phyloP scores from a whole-genome alignment of 2,113 vertebrate genomes.

The Ctenodactylus gundi region DNA sequence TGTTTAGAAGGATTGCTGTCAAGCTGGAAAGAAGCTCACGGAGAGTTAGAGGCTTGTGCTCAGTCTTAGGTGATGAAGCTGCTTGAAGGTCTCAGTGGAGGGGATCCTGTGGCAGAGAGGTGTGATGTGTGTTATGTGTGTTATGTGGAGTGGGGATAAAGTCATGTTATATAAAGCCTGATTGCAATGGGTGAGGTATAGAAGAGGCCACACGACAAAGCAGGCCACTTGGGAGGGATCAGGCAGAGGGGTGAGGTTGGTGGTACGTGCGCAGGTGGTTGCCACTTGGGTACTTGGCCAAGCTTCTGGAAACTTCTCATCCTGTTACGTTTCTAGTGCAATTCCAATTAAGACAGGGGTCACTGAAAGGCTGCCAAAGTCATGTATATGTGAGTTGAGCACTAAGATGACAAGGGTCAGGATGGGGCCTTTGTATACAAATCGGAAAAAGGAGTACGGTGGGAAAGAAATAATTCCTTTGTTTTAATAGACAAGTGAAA shows the following conservation, averaged over 20 bases:
- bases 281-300: background rate
- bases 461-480: background rate
- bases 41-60: background rate
- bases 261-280: background rate
- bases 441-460: background rate
- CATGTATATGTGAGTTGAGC: background rate
- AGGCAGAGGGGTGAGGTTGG: background rate
- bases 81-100: background rate
- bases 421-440: background rate
- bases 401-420: background rate
- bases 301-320: no score
- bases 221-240: no score
- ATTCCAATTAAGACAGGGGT: background rate
- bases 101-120: background rate
- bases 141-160: background rate
- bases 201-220: background rate
- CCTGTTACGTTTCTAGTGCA: background rate
- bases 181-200: background rate
- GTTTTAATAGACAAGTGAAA: constrained; percentile 35
- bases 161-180: background rate
- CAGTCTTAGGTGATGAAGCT: background rate
- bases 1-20: background rate
- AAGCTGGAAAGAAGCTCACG: background rate
- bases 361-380: background rate
- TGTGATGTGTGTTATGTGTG: accelerated